Conservation (phyloP, 2,113 vertebrate species). For the Microtus montanus region DNA sequence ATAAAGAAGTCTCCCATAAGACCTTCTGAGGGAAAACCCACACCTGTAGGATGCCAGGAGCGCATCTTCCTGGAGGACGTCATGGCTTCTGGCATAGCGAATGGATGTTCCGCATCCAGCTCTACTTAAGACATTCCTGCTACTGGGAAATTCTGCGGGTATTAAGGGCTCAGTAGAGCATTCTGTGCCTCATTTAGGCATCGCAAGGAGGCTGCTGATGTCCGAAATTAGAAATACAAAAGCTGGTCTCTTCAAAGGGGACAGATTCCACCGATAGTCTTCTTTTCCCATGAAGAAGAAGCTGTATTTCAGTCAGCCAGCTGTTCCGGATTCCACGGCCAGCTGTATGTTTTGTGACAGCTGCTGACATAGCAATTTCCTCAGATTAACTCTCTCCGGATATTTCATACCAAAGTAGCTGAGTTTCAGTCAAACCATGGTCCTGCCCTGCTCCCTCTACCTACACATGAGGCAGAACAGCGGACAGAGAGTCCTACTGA, state of each 20-base stretch:
- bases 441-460: not conserved
- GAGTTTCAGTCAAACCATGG: slow-evolving; percentile 20
- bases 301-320: slow-evolving; percentile 52
- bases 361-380: slow-evolving; percentile 74
- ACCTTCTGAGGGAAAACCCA: not conserved
- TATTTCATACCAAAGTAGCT: slow-evolving; percentile 29
- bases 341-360: slow-evolving; percentile 60
- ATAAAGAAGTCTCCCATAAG: not conserved
- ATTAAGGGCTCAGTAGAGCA: slow-evolving; percentile 42
- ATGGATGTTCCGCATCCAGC: slow-evolving; percentile 7
- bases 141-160: slow-evolving; percentile 43
- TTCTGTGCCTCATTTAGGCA: slow-evolving; percentile 40
- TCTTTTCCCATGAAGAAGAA: slow-evolving; percentile 73
- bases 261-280: slow-evolving; percentile 50
- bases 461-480: not conserved
- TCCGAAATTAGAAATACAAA: slow-evolving; percentile 75
- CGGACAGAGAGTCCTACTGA: not conserved
- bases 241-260: slow-evolving; percentile 71
- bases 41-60: not conserved
- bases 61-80: not conserved
- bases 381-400: slow-evolving; percentile 29
- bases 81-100: not conserved
- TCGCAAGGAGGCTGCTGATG: slow-evolving; percentile 38
- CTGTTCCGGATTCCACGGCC: slow-evolving; percentile 66
- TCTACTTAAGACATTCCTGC: slow-evolving; percentile 17